Base-by-base conservation (phyloP, 2,888 invertebrate genomes). In the Lasiommata megera region DNA sequence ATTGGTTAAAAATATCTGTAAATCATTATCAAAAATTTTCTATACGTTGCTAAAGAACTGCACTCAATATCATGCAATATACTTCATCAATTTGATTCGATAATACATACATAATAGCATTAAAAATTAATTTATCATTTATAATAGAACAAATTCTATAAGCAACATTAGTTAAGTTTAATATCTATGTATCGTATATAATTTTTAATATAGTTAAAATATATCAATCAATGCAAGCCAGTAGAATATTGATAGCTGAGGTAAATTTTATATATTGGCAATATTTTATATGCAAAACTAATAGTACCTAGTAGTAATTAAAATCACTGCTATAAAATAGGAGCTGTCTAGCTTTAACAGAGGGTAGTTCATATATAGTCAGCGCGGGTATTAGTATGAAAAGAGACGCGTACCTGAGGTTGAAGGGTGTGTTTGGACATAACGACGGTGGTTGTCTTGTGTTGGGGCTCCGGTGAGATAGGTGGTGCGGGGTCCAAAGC, bases 341-440 rank as follows among this genome's bases (percentile, higher is more conserved):
- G 1, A 41, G 23, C 23, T 18, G 23, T 6, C 8, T 44, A 29
- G 44, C 28, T n/a, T 44, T 12, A 41, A 41, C 8, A 7, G 41
- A 3, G 12, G 28, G 28, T 44, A 44, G 44, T 44, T 28, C 9
- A 2, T 1, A 23, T 28, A 48, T 28, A 44, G 37, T 38, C 18
- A 51, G 12, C 16, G n/a, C 14, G 14, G 8, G n/a, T 0, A 16
- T 16, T 41, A n/a, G 36, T 43, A 23, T 17, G 6, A 43, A 1
- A 31, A 18, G 43, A 16, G 41, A 9, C 16, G n/a, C 81, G 77
- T 65, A 90, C 92, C 86, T 95, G 95, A 74, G 94, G 93, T 73
- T 96, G 96, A 71, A 96, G 91, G 57, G 97, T 97, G 84, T 97
- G 97, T 82, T 97, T 97, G 82, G 96, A 97, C 96, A 97, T 97